phyloP scores from a whole-genome alignment of 2,888 invertebrate genomes.

The Amphiduros pacificus region DNA sequence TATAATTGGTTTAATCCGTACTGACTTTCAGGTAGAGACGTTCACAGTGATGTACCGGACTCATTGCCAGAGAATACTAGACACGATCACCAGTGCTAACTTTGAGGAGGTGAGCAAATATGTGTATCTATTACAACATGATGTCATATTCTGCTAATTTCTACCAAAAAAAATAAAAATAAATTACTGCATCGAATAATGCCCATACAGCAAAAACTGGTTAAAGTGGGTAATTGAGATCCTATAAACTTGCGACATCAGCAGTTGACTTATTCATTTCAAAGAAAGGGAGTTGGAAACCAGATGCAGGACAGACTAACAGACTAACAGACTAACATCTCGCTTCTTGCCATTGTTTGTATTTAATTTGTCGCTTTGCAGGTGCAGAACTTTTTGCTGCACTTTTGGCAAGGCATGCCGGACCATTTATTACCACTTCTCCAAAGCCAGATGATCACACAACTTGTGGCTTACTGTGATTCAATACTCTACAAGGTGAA shows the following conservation, averaged over 20 bases:
- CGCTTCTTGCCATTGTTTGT: neutral
- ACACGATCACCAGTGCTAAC: slow-evolving; percentile 60
- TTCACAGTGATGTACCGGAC: slow-evolving; percentile 62
- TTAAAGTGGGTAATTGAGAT: neutral
- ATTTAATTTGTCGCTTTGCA: neutral
- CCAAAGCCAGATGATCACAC: neutral
- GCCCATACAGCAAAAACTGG: neutral
- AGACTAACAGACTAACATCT: too few relatives aligned
- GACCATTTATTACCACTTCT: slow-evolving; percentile 13
- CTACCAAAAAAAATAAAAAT: neutral
- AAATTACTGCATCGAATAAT: neutral
- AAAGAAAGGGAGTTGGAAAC: too few relatives aligned
- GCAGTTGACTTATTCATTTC: too few relatives aligned
- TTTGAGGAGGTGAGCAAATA: slow-evolving; percentile 59
- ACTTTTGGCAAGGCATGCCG: slow-evolving; percentile 24
- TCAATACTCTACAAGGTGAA: slow-evolving; percentile 12
- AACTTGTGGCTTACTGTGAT: slow-evolving; percentile 11
- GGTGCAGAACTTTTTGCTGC: slow-evolving; percentile 19
- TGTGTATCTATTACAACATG: too few relatives aligned
- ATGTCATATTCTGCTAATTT: too few relatives aligned
- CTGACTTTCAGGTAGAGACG: slow-evolving; percentile 35
- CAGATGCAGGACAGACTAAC: too few relatives aligned
- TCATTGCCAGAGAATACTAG: slow-evolving; percentile 61
- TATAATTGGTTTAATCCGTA: too few relatives aligned
- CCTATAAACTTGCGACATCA: too few relatives aligned